Evolutionary conservation across 2,113 vertebrate genomes (phyloP), one percentile per base, ranked within the genome.

Genomic region (Phasianus colchicus): DNA sequence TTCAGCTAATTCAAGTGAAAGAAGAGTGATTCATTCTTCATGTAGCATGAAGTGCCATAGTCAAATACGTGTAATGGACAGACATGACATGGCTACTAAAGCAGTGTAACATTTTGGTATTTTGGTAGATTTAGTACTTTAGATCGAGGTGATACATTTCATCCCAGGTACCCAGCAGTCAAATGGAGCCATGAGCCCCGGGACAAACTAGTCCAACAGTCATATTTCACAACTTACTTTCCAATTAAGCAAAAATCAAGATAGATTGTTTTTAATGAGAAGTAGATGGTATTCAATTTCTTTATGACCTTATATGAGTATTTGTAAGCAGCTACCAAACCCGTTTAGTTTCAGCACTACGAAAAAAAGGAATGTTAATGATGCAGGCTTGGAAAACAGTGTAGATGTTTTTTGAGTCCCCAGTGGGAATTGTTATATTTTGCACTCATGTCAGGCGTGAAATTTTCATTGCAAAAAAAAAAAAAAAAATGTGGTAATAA

Each of bases 21-120:
- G 8, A 55, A 65, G 11, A 1, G 4, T 73, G 17, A 6, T 0
- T 42, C 21, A 14, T 15, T 29, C 36, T 40, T 2, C 3, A 0
- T 10, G 9, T 13, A 43, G 5, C 29, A 38, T 5, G 7, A 13
- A 47, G 12, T 34, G 11, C 6, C 18, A 38, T 21, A 74, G 25
- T 12, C 4, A 64, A 69, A 25, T 2, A 10, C 0, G 1, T 9
- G 3, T 22, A 42, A 25, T 9, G 8, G 22, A 8, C 12, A 52
- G 45, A 10, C 19, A 74, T n/a, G 52, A 14, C 25, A 61, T 15
- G 3, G 11, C 16, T 80, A 7, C 64, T 63, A 32, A 38, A 32
- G 6, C 20, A 13, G 50, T 15, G 5, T 66, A 25, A 32, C 10
- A 6, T 42, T 16, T 21, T 10, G 71, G 40, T 40, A 40, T 40